These are phyloP conservation scores for Entelurus aequoreus DNA, from an alignment of 2,113 vertebrate genomes.

Conservation along the genomic window DNA sequence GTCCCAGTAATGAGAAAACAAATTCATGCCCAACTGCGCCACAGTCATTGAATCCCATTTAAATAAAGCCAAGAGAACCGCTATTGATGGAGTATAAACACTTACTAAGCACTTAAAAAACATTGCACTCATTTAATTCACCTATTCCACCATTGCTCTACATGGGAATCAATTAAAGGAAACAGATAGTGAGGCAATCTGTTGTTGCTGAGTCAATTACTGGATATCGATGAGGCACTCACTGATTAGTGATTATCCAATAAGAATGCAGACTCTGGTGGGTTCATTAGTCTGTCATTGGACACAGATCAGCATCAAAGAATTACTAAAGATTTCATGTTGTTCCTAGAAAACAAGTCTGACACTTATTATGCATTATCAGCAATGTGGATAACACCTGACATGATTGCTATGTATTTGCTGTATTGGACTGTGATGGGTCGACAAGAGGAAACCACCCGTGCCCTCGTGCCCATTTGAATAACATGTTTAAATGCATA, in stretches of 20 bases:
- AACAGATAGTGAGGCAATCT: conserved; percentile 40
- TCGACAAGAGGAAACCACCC: too few relatives aligned
- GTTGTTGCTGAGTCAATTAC: conserved; percentile 55
- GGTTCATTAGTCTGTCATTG: conserved; percentile 65
- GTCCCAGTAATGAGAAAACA: conserved; percentile 49
- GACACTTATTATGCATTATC: conserved; percentile 1
- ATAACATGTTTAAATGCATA: too few relatives aligned
- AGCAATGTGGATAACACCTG: neutral
- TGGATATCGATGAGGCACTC: conserved; percentile 41
- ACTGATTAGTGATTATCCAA: conserved; percentile 56
- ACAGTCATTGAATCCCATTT: conserved; percentile 33
- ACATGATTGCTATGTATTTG: neutral
- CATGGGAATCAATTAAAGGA: conserved; percentile 51
- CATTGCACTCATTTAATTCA: conserved; percentile 37
- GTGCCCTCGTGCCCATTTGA: too few relatives aligned
- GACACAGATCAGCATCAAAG: conserved; percentile 45
- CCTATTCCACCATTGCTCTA: conserved; percentile 20
- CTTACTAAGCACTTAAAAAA: conserved; percentile 37
- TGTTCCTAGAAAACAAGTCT: neutral
- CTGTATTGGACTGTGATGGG: neutral
- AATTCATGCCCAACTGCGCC: conserved; percentile 36
- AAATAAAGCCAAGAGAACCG: conserved; percentile 17
- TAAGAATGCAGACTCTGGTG: conserved; percentile 41
- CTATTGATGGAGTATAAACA: conserved; percentile 36
- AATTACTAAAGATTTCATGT: conserved; percentile 42